Evolutionary conservation across 1,140 invertebrate species (phyloP).

Genomic region (Neotoxoptera formosana): DNA sequence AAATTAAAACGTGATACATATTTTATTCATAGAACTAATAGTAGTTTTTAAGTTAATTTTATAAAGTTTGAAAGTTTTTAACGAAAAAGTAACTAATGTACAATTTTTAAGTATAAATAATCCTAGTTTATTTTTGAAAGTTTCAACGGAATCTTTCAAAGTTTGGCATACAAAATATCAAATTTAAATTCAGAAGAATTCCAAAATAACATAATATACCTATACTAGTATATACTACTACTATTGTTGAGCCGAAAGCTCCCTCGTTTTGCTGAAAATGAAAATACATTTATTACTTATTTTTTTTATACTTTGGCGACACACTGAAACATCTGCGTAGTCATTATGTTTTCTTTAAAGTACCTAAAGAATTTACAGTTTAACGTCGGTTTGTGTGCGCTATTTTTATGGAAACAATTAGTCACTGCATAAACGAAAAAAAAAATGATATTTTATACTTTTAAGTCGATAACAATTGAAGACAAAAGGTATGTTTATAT

Average conservation of each 20-base stretch:
- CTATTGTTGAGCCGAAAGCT: neutral
- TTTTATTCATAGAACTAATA: neutral
- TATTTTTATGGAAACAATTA: neutral
- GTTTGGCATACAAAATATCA: neutral
- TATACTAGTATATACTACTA: no score
- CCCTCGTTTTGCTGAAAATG: neutral
- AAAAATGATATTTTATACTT: neutral
- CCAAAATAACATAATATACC: neutral
- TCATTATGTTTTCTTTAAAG: neutral
- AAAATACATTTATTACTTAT: neutral
- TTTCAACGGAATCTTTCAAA: neutral
- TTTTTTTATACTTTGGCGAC: neutral
- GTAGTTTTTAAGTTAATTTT: neutral
- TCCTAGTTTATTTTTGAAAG: neutral
- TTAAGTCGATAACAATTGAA: no score
- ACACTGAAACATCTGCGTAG: neutral
- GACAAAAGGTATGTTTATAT: neutral
- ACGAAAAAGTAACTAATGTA: neutral
- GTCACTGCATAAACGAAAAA: neutral
- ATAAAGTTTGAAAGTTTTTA: neutral
- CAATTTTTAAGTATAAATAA: neutral
- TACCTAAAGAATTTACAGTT: neutral
- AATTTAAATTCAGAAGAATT: neutral
- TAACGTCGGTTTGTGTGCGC: neutral
- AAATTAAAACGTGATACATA: neutral